Evolutionary conservation across 2,113 vertebrate genomes (phyloP), one percentile per base, ranked within the genome.

Genomic region (Tamias sibiricus): DNA sequence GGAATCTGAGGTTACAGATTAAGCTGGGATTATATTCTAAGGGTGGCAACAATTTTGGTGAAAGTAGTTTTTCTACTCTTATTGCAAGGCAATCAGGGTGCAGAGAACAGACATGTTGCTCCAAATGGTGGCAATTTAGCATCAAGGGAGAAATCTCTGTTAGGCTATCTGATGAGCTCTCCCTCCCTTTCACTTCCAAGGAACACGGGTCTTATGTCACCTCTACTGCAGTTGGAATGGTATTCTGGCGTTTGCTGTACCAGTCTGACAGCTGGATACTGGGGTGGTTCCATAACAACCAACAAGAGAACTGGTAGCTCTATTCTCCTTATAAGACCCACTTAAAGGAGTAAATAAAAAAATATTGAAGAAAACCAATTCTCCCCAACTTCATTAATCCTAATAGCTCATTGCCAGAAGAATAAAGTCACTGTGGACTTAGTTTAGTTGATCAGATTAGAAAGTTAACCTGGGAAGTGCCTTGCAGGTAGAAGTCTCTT

Each of bases 361-460:
- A 91, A 66, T 90, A 59, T 37, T 42, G 28, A 84, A 71, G 71
- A 71, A 92, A 74, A 84, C 24, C n/a, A 59, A 44, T 74, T 90
- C 90, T 72, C 54, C 35, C 37, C 68, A 93, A 87, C 8, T 47
- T 90, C 49, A 71, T 77, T 77, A 79, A 69, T 9, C 52, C 35
- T 30, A 26, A 75, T 4, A 92, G 87, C 44, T 35, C 19, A 77
- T 3, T 91, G 72, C 81, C 42, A 59, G 54, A 77, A 64, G 62
- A 93, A 92, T 19, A 88, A 40, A 77, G 44, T 24, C 76, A 49
- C 37, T 52, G 12, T 89, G 32, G 82, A 71, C 94, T 72, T 57
- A 90, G 74, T 81, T 74, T 19, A 88, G 40, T 5, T 93, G 49
- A 94, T 76, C 79, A 94, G 42, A 90, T 95, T 47, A 82, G 68